Base-by-base conservation (phyloP, 2,888 invertebrate genomes). In the Drosophila rellima region DNA sequence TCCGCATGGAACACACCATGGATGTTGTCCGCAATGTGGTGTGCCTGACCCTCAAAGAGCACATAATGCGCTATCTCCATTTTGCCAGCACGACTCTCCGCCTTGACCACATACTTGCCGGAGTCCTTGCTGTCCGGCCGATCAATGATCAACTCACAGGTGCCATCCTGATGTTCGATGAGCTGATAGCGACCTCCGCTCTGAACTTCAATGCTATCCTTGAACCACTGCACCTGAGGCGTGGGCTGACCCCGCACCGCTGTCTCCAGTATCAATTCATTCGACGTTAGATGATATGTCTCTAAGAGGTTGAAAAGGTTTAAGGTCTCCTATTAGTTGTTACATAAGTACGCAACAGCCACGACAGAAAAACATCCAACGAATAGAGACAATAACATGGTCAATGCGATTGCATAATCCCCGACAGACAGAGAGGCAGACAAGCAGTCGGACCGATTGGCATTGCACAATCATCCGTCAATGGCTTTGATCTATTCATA, bases 181-280 rank as follows among this genome's bases (percentile, higher is more conserved):
- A 95, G 94, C 83, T 95, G 94, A 90, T 94, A 95, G 62, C 95
- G 94, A 2, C 94, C 94, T 35, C 94, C 93, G 18, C 92, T 93
- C 4, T 91, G 89, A 18, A 96, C 92, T 31, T 94, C 93, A 50
- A 93, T 93, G 54, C 95, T 95, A 84, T 97, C 95, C 91, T 96
- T 97, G 59, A 95, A 92, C 97, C 97, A 97, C 23, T 95, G 94
- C 51, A 97, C 94, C 0, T 93, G 94, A 0, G 97, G 96, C 0
- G 94, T 93, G 2, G 96, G 96, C 80, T 95, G 94, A 5, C 96
- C 96, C 37, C 96, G 94, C 44, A 97, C 95, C 15, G 95, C 94
- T 79, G 97, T 97, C 92, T 97, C 97, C 77, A 97, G 93, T 47
- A 95, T 94, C 48, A 97, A 91, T 90, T 96, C 96, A 89, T 96